Conservation (phyloP, 1,140 invertebrate genomes). For the Lithobius niger region DNA sequence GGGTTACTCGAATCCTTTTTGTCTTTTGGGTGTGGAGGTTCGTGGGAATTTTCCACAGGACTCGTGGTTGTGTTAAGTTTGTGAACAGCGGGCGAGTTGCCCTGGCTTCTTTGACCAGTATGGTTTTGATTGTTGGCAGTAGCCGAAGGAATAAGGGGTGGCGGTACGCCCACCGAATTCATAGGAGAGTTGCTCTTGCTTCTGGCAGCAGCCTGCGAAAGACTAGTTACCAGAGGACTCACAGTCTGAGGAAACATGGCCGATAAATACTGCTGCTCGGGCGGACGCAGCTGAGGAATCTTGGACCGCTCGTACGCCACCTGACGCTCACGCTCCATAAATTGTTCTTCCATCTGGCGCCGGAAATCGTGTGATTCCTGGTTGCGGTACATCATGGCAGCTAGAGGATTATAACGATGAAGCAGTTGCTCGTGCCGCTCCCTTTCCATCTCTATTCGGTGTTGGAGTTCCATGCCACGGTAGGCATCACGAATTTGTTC, state of each 20-base stretch:
- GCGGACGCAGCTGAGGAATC: not conserved
- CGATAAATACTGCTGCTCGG: not conserved
- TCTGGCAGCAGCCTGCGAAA: not conserved
- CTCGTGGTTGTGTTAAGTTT: slow-evolving; percentile 3
- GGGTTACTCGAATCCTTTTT: slow-evolving; percentile 8
- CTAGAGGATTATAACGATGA: slow-evolving; percentile 7
- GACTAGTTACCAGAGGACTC: slow-evolving; percentile 6
- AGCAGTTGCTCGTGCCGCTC: slow-evolving; percentile 8
- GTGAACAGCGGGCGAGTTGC: slow-evolving; percentile 9
- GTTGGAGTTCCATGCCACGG: slow-evolving; percentile 8
- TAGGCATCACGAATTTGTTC: slow-evolving; percentile 7
- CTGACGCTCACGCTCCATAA: slow-evolving; percentile 9
- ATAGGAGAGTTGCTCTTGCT: slow-evolving; percentile 11
- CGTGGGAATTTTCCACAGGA: slow-evolving; percentile 5
- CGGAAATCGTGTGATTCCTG: slow-evolving; percentile 5
- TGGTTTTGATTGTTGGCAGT: slow-evolving; percentile 8
- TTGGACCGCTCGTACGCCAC: slow-evolving; percentile 6
- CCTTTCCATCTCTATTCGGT: slow-evolving; percentile 10
- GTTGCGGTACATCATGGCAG: slow-evolving; percentile 6
- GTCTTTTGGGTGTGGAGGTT: not conserved
- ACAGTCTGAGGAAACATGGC: slow-evolving; percentile 8
- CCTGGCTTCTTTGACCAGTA: slow-evolving; percentile 9
- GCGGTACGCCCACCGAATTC: slow-evolving; percentile 5
- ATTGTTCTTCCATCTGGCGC: slow-evolving; percentile 7
- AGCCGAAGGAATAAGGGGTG: slow-evolving; percentile 10